A percentile compares a stretch with the other conserved stretches of the same genome.
Evolutionary conservation across 2,113 vertebrate species (phyloP).

Genomic region (Irena cyanogastra): DNA sequence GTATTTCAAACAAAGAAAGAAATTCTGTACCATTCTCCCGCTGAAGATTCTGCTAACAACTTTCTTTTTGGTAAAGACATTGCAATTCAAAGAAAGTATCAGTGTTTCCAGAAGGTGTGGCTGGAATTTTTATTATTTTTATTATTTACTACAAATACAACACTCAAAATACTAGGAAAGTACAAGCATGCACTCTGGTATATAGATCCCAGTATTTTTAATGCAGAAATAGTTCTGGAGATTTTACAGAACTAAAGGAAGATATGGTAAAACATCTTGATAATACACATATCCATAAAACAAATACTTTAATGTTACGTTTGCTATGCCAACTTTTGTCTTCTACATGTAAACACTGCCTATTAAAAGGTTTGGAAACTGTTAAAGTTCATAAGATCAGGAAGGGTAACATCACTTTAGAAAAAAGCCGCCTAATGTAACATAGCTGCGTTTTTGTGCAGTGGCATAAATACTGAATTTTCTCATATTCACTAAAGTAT

Average conservation of each 20-base stretch:
- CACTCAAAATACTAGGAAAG: not conserved
- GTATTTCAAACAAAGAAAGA: not conserved
- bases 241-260: not conserved
- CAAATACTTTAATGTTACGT: not conserved
- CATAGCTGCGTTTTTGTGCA: not conserved
- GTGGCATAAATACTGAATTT: not conserved
- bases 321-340: not conserved
- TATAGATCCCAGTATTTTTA: not conserved
- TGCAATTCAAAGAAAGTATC: not conserved
- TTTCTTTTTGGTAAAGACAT: not conserved
- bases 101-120: not conserved
- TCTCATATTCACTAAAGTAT: not conserved
- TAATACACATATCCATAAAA: not conserved
- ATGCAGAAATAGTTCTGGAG: not conserved
- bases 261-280: not conserved
- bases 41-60: not conserved
- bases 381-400: not conserved
- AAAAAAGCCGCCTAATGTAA: not conserved
- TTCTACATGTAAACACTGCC: not conserved
- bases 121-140: not conserved
- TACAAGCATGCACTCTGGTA: not conserved
- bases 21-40: not conserved
- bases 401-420: not conserved
- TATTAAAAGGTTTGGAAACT: not conserved
- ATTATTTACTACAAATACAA: not conserved